A percentile compares a stretch with the other conserved stretches of the same genome.
Evolutionary conservation across 2,888 invertebrate species (phyloP).

Genomic region (Drosophila multiciliata): DNA sequence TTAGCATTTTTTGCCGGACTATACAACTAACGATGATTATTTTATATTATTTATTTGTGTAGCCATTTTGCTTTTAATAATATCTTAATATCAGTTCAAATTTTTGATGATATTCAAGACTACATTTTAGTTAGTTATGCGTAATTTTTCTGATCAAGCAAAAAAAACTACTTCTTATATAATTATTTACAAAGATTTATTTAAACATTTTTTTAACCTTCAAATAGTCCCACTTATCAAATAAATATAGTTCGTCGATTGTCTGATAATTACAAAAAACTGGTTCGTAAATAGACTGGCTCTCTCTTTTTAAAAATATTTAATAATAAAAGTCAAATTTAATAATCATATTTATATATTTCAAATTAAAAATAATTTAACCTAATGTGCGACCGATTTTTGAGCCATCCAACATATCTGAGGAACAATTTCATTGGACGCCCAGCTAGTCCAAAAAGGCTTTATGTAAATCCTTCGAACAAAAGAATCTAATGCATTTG

Average conservation of each 20-base stretch:
- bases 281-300: neutral
- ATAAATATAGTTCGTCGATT: neutral
- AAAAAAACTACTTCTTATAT: neutral
- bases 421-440: constrained; percentile 31
- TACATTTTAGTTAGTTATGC: too few relatives aligned
- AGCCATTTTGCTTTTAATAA: too few relatives aligned
- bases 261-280: neutral
- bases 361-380: constrained; percentile 17
- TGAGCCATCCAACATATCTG: neutral
- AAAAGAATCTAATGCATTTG: constrained; percentile 45
- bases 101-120: too few relatives aligned
- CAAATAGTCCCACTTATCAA: neutral
- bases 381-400: neutral
- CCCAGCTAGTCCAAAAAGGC: constrained; percentile 52
- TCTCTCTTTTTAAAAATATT: neutral
- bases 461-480: constrained; percentile 67
- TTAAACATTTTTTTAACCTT: neutral
- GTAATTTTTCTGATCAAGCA: neutral
- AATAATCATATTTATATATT: neutral
- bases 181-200: neutral
- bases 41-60: neutral
- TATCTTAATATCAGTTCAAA: neutral
- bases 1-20: neutral
- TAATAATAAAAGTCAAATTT: neutral
- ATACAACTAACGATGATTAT: neutral